These are phyloP conservation scores for Drosophila ironensis DNA, from an alignment of 1,140 invertebrate genomes.

Conservation along the genomic window DNA sequence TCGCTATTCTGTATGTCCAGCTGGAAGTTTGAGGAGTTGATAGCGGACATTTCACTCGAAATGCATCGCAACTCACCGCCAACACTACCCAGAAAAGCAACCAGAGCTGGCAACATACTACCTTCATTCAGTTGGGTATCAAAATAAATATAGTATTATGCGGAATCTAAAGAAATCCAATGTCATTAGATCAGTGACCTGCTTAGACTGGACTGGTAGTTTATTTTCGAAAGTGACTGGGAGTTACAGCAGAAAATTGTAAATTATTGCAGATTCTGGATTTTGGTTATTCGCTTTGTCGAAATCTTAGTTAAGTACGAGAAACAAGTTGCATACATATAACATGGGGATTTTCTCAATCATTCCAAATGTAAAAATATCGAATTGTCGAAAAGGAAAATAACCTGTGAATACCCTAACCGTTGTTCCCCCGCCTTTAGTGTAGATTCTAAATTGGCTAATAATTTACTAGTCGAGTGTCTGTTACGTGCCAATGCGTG, in stretches of 20 bases:
- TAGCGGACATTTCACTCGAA: neutral
- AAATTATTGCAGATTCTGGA: constrained; percentile 35
- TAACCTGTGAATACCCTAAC: constrained; percentile 33
- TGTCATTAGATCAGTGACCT: neutral
- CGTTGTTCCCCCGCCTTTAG: constrained; percentile 2
- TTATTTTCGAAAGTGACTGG: constrained; percentile 65
- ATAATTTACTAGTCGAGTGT: constrained; percentile 46
- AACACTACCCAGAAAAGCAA: neutral
- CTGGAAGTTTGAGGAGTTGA: neutral
- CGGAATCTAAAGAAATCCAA: neutral
- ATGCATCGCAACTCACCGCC: neutral
- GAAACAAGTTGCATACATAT: constrained; percentile 49
- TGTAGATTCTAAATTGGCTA: constrained; percentile 58
- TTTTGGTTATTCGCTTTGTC: constrained; percentile 19
- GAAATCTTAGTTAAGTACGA: constrained; percentile 58
- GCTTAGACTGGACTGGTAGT: constrained; percentile 49
- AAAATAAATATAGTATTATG: neutral
- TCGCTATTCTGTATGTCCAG: neutral
- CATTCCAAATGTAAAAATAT: constrained; percentile 22
- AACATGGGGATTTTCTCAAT: constrained; percentile 30
- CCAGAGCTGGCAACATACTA: neutral
- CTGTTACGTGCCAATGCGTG: constrained; percentile 61
- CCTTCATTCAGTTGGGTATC: neutral
- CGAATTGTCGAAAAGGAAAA: constrained; percentile 5
- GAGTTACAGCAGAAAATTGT: constrained; percentile 60